Evolutionary conservation across 2,113 vertebrate genomes (phyloP).

Genomic region (Rhinopithecus roxellana): DNA sequence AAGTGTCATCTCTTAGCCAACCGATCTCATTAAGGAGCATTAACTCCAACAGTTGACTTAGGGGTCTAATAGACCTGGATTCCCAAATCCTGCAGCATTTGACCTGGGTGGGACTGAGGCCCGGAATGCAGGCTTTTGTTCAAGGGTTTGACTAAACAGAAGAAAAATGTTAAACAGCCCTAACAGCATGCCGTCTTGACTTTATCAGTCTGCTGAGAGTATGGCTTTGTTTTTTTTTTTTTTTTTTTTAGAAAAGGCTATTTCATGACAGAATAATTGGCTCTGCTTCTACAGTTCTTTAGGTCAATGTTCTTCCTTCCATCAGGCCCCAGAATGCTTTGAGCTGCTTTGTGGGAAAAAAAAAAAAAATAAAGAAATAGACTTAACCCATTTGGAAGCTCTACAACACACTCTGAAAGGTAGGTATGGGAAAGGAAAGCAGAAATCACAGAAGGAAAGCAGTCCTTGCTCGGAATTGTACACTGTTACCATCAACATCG

Average conservation of each 20-base stretch:
- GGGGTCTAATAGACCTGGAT: not conserved
- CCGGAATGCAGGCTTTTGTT: not conserved
- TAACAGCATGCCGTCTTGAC: not conserved
- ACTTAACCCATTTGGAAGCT: not conserved
- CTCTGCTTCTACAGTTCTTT: constrained; percentile 18
- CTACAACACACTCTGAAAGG: not conserved
- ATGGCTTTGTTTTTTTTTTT: not conserved
- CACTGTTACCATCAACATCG: not conserved
- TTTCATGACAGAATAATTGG: constrained; percentile 26
- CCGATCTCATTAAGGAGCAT: not conserved
- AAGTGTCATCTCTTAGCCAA: not conserved
- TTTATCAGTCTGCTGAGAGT: not conserved
- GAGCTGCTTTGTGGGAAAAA: not conserved
- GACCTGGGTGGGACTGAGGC: not conserved
- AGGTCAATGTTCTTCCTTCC: not conserved
- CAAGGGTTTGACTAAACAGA: not conserved
- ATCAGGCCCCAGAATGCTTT: not conserved
- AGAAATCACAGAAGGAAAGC: not conserved
- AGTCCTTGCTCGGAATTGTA: not conserved
- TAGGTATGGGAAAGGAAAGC: not conserved
- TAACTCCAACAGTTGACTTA: not conserved
- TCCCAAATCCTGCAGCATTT: not conserved
- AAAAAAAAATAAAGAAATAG: not conserved
- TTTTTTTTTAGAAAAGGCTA: not conserved
- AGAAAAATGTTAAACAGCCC: constrained; percentile 7